Evolutionary conservation across 2,888 invertebrate genomes (phyloP), one percentile per base, ranked within the genome.

Genomic region (Papilio elwesi): DNA sequence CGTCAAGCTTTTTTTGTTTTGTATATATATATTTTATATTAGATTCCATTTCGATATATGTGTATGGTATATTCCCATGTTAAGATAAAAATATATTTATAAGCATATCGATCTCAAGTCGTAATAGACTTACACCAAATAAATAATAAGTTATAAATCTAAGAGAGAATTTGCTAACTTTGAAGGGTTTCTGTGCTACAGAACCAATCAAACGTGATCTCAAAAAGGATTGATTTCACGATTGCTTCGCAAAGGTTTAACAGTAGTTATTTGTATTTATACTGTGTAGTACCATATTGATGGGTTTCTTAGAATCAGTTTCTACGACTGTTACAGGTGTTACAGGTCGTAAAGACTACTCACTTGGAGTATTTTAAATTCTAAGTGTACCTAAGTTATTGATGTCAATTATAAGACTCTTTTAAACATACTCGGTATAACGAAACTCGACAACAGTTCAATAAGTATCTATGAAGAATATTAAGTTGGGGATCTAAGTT

Each of bases 141-240:
- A 12, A 26, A 26, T 26, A 26, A 55, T 12, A 10, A 26, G 26
- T 3, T 43, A 43, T 9, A 43, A 1, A 9, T 43, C 6, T 26
- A 16, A 55, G 55, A 55, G 26, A 55, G 12, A 49, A 55, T 55
- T 55, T 26, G 5, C 26, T 55, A 55, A 11, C 55, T 55, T 26
- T 55, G 26, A 55, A 55, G 11, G 26, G 26, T 12, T 55, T 55
- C 26, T 55, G 16, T 55, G 55, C 1, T 26, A 55, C 26, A 55
- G 11, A 55, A 26, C 49, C 55, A 55, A 55, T 55, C 55, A 26
- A 55, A 55, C 12, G 11, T 10, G 26, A 55, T 55, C 10, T 55
- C 11, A 55, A 26, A 13, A 12, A 55, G 55, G 16, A 55, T 55
- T 55, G 55, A 55, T 55, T 55, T 55, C 55, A 55, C 26, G 16